Evolutionary conservation across 1,140 invertebrate genomes (phyloP), one percentile per base, ranked within the genome.

Genomic region (Anastrepha ludens): DNA sequence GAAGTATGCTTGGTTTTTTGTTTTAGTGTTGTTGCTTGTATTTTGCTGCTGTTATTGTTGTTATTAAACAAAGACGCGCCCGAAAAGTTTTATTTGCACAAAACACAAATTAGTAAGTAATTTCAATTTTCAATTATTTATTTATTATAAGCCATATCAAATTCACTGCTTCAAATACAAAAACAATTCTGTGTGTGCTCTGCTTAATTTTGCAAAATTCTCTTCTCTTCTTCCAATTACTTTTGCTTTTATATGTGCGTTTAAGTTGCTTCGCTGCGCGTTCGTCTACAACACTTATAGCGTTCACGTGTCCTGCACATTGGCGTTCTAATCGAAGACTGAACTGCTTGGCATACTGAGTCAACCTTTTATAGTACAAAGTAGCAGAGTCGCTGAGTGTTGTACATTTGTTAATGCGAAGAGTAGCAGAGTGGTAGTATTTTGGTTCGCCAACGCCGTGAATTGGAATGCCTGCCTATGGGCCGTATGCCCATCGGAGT

Each of bases 351-450:
- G 9, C 74, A 20, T 47, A 55, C 74, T 55, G 74, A 81, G 74
- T 6, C 47, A 81, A 81, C 74, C 74, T 81, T 81, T 81, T 81
- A 81, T 81, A 81, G 74, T 81, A 81, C 74, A 81, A 81, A 81
- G 74, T 81, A 81, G 47, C 7, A 81, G 47, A 81, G 74, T 58
- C 47, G 74, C 17, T 20, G 74, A 50, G 74, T 58, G 8, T 39
- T 55, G 74, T 29, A 47, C 5, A 41, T 70, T 2, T 70, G 20
- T 50, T 55, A 11, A 55, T 55, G 50, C 6, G 11, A 55, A 55
- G 50, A 55, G 50, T 55, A 55, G 50, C 50, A 55, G 50, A 55
- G 50, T 55, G 6, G 50, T 55, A 11, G 6, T 55, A 8, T 55
- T 6, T 55, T 55, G 6, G 50, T 6, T 11, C 50, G 50, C 11